Conservation (phyloP, 2,888 invertebrate species). For the Mythimna ferrago region DNA sequence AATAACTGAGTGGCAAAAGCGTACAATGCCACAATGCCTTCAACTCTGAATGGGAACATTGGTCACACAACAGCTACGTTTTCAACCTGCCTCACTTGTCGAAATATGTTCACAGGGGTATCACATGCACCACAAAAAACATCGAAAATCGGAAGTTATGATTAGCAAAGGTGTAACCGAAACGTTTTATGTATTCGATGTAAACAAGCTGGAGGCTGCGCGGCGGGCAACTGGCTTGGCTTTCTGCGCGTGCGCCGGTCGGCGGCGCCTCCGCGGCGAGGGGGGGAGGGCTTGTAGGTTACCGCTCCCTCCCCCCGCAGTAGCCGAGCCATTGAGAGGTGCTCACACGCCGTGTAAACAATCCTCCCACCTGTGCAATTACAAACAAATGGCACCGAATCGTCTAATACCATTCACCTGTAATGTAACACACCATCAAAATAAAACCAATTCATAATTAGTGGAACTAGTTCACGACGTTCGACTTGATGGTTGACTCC, state of each 20-base stretch:
- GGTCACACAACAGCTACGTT: constrained; percentile 59
- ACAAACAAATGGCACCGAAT: constrained; percentile 57
- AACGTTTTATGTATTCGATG: constrained; percentile 72
- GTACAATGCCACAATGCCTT: constrained; percentile 75
- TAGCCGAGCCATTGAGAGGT: constrained; percentile 79
- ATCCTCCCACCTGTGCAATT: constrained; percentile 82
- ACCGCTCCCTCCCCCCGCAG: constrained; percentile 75
- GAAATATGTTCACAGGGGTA: constrained; percentile 55
- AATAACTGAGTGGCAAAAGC: constrained; percentile 71
- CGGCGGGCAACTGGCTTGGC: constrained; percentile 87
- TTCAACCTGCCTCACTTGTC: constrained; percentile 56
- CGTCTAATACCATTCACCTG: constrained; percentile 39
- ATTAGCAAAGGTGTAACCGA: constrained; percentile 58
- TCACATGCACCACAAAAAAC: constrained; percentile 67
- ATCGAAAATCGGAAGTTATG: constrained; percentile 41
- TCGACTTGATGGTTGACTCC: constrained; percentile 1
- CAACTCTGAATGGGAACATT: constrained; percentile 61
- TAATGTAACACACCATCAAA: constrained; percentile 2
- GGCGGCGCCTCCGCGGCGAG: constrained; percentile 60
- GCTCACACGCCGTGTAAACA: constrained; percentile 81
- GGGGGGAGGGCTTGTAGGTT: constrained; percentile 75
- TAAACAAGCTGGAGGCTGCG: constrained; percentile 90
- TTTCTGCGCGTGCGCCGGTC: constrained; percentile 86
- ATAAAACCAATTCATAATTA: constrained; percentile 4
- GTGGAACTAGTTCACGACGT: constrained; percentile 3